A percentile compares a stretch with the other conserved stretches of the same genome.
These are phyloP conservation scores for Ciconia stormi DNA, from an alignment of 2,113 vertebrate species.

Conservation along the genomic window DNA sequence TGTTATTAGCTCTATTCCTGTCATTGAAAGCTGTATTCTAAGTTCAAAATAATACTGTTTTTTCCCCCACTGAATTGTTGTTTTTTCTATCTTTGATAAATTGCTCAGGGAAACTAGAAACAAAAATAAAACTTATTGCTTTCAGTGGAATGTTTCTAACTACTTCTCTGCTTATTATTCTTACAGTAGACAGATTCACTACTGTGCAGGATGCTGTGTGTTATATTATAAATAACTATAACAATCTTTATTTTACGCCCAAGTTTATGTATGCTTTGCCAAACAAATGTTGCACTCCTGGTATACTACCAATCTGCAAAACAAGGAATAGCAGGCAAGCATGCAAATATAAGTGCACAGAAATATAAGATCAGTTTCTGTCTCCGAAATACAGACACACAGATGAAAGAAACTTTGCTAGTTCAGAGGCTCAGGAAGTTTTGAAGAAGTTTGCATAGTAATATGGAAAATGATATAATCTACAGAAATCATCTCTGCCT, in stretches of 20 bases:
- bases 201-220: neutral
- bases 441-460: neutral
- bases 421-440: neutral
- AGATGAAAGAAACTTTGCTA: neutral
- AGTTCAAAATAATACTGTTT: neutral
- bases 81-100: neutral
- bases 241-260: neutral
- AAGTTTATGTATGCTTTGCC: neutral
- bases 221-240: neutral
- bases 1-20: neutral
- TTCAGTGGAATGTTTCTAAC: neutral
- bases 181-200: neutral
- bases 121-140: neutral
- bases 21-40: neutral
- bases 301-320: neutral
- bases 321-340: neutral
- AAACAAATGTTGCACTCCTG: neutral
- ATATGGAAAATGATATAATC: neutral
- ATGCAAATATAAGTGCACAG: neutral
- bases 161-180: neutral
- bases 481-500: neutral
- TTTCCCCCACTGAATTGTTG: neutral
- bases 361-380: neutral
- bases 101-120: neutral
- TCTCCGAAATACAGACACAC: neutral